Evolutionary conservation across 2,888 invertebrate genomes (phyloP), one percentile per base, ranked within the genome.

Genomic region (Apocheima hispidaria): DNA sequence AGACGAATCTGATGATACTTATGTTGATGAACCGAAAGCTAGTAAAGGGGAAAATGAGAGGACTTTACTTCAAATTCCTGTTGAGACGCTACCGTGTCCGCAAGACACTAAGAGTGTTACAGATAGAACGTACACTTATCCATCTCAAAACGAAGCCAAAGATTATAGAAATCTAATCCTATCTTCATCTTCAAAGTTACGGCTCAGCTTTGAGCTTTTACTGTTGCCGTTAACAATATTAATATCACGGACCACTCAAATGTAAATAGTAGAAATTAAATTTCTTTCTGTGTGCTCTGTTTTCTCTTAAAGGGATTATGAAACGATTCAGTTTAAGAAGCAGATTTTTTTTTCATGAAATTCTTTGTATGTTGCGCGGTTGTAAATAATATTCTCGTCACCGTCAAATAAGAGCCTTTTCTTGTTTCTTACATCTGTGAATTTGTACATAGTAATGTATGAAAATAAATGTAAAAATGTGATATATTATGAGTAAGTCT

Each of bases 91-190:
- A 56, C 95, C 95, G 18, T 95, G 95, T 76, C 94, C 94, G 54
- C 93, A 93, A 65, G 94, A 94, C 52, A 84, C 93, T n/a, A 94
- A 94, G 73, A 94, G 93, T 74, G 94, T 94, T 46, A 94, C 94
- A 18, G 94, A 94, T 67, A 82, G 90, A 58, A 92, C 92, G 2
- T 92, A 92, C 66, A 92, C 92, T 43, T 87, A 94, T 74, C 94
- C 94, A 4, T 89, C 94, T 35, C 94, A 94, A 69, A 93, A 94
- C 58, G 94, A 92, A 73, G 92, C 92, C 2, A 92, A 92, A 74
- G 92, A 92, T 83, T 92, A 90, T 66, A 87, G 92, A 68, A 92
- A 92, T 75, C 80, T 92, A 66, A 88, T 91, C 66, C 81, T 80
- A 57, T 82, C 90, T 53, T 79, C 85, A 69, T 73, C 79, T 46